Conservation (phyloP, 2,797 vertebrate species). For the Graptemys geographica region DNA sequence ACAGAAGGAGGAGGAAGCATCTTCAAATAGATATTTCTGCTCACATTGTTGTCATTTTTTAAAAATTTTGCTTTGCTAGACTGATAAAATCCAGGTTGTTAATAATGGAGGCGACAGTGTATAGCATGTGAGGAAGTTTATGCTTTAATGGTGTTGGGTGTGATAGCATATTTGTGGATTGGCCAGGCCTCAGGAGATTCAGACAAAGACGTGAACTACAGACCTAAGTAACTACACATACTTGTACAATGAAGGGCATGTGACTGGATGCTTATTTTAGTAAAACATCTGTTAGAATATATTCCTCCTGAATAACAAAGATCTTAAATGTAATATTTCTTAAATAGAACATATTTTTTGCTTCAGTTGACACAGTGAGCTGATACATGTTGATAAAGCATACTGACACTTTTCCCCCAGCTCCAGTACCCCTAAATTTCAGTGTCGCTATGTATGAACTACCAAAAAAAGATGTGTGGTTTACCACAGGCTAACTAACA, state of each 20-base stretch:
- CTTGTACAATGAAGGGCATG: neutral
- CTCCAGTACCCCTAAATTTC: neutral
- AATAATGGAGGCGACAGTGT: neutral
- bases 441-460: neutral
- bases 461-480: neutral
- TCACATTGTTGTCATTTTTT: conserved; percentile 23
- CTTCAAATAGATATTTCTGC: conserved; percentile 51
- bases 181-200: neutral
- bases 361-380: neutral
- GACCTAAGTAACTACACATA: fast-evolving
- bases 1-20: conserved; percentile 46
- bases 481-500: neutral
- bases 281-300: neutral
- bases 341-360: neutral
- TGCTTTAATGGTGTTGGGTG: fast-evolving
- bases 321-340: neutral
- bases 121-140: neutral
- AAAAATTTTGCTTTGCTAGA: neutral
- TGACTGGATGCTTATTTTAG: neutral
- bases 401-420: neutral
- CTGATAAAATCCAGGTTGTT: conserved; percentile 42
- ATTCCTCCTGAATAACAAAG: neutral
- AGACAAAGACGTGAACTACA: neutral
- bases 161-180: neutral
- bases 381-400: neutral